Evolutionary conservation across 2,113 vertebrate genomes (phyloP), one percentile per base, ranked within the genome.

Genomic region (Antidorcas marsupialis): DNA sequence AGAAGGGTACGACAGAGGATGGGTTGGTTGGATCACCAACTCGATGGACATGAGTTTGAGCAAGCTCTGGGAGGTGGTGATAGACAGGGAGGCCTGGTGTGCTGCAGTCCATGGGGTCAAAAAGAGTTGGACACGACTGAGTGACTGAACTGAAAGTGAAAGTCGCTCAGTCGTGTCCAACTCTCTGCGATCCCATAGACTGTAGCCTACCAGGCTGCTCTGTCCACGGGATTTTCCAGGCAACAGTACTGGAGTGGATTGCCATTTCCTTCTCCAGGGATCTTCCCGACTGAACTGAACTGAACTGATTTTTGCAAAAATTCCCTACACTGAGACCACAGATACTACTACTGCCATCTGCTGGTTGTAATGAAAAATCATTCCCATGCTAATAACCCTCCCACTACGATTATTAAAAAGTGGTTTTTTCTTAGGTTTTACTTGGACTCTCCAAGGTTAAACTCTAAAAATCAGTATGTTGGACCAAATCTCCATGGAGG

Each of bases 261-360:
- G 50, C 50, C 14, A 50, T 50, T 50, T 50, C 50, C 50, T 50
- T 50, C 50, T 50, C 50, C 50, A 15, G 50, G 50, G 50, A 50
- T 50, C 14, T 50, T 50, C 50, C 50, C 50, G 17, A n/a, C 62
- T 64, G 3, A 64, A 64, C 57, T 57, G 23, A 57, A 57, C 17
- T 39, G 67, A 71, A 39, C 10, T 39, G 67, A 74, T 39, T 74
- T 96, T 47, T 82, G 53, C 8, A n/a, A 21, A 57, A 60, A 12
- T 82, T 81, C 11, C 19, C 47, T 45, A 50, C 13, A 50, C 8
- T 27, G 52, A 94, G 59, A 74, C 10, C 23, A 96, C 30, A 93
- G 78, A 14, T 92, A 33, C 33, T 76, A 78, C 21, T 94, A 78
- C n/a, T 96, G 95, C 59, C 53, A 94, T 59, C 85, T 97, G 64